These are phyloP conservation scores for Drosophila pectinifera DNA, from an alignment of 1,140 invertebrate genomes.

Conservation along the genomic window DNA sequence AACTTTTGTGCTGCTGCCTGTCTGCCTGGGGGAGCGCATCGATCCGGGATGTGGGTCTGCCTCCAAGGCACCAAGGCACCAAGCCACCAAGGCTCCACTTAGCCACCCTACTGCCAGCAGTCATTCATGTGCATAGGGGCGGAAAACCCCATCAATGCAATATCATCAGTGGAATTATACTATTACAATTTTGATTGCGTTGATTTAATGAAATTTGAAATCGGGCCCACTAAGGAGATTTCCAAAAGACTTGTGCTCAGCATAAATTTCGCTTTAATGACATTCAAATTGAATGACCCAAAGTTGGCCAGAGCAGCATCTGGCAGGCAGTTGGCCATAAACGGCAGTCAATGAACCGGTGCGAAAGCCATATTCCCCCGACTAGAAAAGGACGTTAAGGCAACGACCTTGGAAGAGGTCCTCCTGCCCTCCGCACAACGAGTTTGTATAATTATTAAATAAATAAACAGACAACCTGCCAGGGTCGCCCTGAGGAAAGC, in stretches of 20 bases:
- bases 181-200: constrained; percentile 18
- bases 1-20: constrained; percentile 16
- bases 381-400: constrained; percentile 49
- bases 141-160: constrained; percentile 48
- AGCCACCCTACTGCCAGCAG: no score
- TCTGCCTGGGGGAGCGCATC: constrained; percentile 13
- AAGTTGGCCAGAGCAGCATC: constrained; percentile 44
- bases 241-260: constrained; percentile 40
- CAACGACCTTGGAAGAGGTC: constrained; percentile 59
- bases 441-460: constrained; percentile 80
- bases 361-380: constrained; percentile 30
- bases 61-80: no score
- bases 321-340: constrained; percentile 41
- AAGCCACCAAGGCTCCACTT: no score
- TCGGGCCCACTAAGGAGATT: not conserved
- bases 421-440: constrained; percentile 14
- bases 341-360: constrained; percentile 59
- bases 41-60: constrained; percentile 7
- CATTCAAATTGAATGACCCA: constrained; percentile 59
- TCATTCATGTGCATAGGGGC: constrained; percentile 37
- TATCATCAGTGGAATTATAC: constrained; percentile 9
- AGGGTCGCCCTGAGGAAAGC: constrained; percentile 15
- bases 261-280: constrained; percentile 72
- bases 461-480: constrained; percentile 62
- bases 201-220: constrained; percentile 47